phyloP scores from a whole-genome alignment of 1,140 invertebrate species.

The Lucilia cuprina region DNA sequence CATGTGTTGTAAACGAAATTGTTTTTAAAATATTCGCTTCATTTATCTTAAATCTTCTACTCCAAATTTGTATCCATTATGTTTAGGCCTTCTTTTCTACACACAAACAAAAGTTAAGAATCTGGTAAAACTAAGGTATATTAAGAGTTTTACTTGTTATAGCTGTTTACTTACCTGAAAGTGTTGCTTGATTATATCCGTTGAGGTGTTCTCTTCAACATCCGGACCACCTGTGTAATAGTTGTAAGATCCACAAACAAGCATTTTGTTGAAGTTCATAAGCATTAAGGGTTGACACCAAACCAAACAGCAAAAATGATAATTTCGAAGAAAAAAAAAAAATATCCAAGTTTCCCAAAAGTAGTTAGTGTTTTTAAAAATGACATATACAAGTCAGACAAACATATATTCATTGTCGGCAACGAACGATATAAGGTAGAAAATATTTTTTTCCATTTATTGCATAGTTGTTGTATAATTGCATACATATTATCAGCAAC shows the following conservation, averaged over 20 bases:
- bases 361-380: not conserved
- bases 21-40: too few relatives aligned
- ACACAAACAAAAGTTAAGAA: not conserved
- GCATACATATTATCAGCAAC: not conserved
- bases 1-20: too few relatives aligned
- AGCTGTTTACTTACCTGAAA: slow-evolving; percentile 56
- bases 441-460: not conserved
- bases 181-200: slow-evolving; percentile 63
- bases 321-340: not conserved
- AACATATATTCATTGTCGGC: not conserved
- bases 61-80: not conserved
- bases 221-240: slow-evolving; percentile 58
- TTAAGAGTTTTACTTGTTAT: not conserved
- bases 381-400: not conserved
- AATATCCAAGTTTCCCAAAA: not conserved
- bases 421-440: not conserved
- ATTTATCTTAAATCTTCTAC: too few relatives aligned
- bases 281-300: not conserved
- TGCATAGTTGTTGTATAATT: not conserved
- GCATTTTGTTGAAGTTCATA: not conserved
- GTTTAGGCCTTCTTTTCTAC: not conserved
- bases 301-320: not conserved
- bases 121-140: not conserved
- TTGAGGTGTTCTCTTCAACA: slow-evolving; percentile 61
- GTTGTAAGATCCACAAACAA: not conserved